These are phyloP conservation scores for Belgica antarctica DNA, from an alignment of 2,888 invertebrate genomes.

Conservation along the genomic window DNA sequence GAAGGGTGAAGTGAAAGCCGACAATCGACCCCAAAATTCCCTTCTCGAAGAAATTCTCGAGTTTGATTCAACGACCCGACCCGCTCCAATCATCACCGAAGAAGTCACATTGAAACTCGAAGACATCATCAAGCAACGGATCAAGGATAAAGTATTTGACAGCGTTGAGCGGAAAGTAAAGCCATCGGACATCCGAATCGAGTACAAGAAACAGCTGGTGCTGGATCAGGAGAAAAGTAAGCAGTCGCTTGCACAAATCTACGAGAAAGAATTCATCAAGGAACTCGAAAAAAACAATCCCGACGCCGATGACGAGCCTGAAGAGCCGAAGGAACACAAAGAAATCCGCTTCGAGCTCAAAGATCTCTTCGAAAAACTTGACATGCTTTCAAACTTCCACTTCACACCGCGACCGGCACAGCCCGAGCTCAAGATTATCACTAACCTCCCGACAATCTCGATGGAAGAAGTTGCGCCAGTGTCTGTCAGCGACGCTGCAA, in stretches of 20 bases:
- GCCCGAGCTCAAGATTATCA: constrained; percentile 86
- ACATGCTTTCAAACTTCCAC: constrained; percentile 90
- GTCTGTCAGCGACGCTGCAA: constrained; percentile 76
- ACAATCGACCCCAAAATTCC: constrained; percentile 84
- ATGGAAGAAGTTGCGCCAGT: constrained; percentile 96
- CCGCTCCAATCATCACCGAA: constrained; percentile 89
- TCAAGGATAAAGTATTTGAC: constrained; percentile 92
- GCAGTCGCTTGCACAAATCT: constrained; percentile 86
- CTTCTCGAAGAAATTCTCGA: constrained; percentile 87
- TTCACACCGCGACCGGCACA: constrained; percentile 84
- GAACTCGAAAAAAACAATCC: constrained; percentile 62
- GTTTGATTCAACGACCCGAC: constrained; percentile 79
- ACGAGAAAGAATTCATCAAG: constrained; percentile 81
- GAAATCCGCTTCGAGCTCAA: constrained; percentile 74
- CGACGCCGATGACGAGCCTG: constrained; percentile 61
- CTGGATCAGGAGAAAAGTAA: constrained; percentile 94
- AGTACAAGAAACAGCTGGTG: constrained; percentile 82
- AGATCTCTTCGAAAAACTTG: constrained; percentile 77
- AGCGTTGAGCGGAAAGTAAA: constrained; percentile 86
- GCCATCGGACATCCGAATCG: constrained; percentile 75
- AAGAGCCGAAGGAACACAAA: constrained; percentile 73
- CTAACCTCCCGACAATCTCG: constrained; percentile 83
- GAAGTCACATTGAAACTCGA: constrained; percentile 83
- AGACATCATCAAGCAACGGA: constrained; percentile 84
- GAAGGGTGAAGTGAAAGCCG: constrained; percentile 81